These are phyloP conservation scores for Trachelus iudaicus DNA, from an alignment of 2,888 invertebrate genomes.

Conservation along the genomic window DNA sequence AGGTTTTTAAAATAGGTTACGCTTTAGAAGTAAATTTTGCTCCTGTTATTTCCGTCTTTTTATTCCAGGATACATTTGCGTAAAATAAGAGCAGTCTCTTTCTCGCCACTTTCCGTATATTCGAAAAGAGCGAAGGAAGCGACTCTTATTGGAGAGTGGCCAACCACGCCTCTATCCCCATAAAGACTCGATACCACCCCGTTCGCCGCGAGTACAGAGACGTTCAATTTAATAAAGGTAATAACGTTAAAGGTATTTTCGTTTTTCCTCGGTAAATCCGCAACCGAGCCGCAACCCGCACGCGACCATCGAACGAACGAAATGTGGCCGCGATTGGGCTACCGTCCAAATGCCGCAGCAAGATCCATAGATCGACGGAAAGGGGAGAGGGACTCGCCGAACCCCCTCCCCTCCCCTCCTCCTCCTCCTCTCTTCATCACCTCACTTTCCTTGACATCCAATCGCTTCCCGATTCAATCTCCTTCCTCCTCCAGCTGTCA, in stretches of 20 bases:
- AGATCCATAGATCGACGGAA: not conserved
- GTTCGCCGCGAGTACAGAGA: conserved; percentile 25
- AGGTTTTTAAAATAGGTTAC: no score
- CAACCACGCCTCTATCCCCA: conserved; percentile 51
- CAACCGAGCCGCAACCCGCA: conserved; percentile 31
- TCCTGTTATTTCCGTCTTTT: no score
- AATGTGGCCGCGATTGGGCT: conserved; percentile 63
- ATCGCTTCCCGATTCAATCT: conserved; percentile 19
- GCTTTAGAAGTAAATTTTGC: no score
- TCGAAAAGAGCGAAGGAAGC: conserved; percentile 12
- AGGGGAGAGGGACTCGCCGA: not conserved
- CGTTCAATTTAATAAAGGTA: conserved; percentile 64
- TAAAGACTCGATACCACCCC: conserved; percentile 16
- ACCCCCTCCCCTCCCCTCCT: not conserved
- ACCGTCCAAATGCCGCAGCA: conserved; percentile 53
- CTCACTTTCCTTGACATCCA: conserved; percentile 14
- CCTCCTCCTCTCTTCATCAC: no score
- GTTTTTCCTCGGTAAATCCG: conserved; percentile 49
- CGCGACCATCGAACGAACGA: conserved; percentile 42
- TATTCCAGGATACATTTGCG: not conserved
- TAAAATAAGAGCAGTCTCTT: not conserved
- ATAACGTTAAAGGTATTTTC: conserved; percentile 61
- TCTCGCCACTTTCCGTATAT: conserved; percentile 9
- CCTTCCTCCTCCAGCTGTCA: no score
- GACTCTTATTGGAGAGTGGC: conserved; percentile 43